Conservation (phyloP, 2,888 invertebrate species). For the Mesorhabditis belari region DNA sequence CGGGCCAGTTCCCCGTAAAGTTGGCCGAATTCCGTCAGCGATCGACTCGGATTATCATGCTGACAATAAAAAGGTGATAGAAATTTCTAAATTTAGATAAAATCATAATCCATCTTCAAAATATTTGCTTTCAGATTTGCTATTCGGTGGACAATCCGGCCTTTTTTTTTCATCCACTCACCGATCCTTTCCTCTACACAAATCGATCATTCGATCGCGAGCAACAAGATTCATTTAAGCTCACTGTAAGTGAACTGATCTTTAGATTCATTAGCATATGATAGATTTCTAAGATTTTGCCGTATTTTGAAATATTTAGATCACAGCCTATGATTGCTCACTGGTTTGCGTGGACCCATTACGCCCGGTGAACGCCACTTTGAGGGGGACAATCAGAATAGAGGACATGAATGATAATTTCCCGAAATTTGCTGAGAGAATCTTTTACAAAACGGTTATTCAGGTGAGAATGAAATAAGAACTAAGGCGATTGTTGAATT, state of each 20-base stretch:
- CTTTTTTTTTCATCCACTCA: constrained; percentile 24
- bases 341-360: constrained; percentile 27
- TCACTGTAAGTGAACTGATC: constrained; percentile 21
- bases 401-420: constrained; percentile 41
- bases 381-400: constrained; percentile 18
- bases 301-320: constrained; percentile 7
- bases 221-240: constrained; percentile 21
- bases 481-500: neutral
- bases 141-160: constrained; percentile 22
- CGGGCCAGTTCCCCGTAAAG: constrained; percentile 10
- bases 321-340: constrained; percentile 29
- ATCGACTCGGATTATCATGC: constrained; percentile 27
- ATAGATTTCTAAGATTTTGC: neutral
- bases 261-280: too few species aligned
- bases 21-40: constrained; percentile 29
- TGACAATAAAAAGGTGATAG: constrained; percentile 25
- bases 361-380: constrained; percentile 21
- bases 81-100: neutral
- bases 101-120: neutral
- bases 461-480: constrained; percentile 4
- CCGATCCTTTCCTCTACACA: constrained; percentile 25
- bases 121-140: constrained; percentile 11
- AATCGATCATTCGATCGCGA: constrained; percentile 28
- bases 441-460: constrained; percentile 21
- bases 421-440: constrained; percentile 27